Base-by-base conservation (phyloP, 2,113 vertebrate genomes). In the Tetrao urogallus region DNA sequence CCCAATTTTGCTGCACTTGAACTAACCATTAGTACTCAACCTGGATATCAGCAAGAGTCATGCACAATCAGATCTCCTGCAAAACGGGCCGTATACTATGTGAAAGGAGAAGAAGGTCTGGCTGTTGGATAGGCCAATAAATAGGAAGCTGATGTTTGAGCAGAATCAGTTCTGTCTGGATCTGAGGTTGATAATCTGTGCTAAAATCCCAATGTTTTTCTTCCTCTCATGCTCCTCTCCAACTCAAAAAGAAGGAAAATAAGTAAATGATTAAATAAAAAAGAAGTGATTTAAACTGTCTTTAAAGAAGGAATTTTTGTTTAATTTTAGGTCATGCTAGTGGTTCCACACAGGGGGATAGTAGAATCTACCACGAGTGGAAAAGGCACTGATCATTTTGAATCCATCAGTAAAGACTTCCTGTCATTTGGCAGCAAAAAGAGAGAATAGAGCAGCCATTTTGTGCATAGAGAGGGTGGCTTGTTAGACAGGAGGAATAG, bases 321-420 rank as follows among this genome's bases (percentile, higher is more conserved):
- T 52, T 65, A 54, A 75, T 78, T 94, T 79, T 82, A 71, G 69
- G 82, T 69, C 52, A 22, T 74, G 82, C 87, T 50, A 88, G 45
- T 36, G 52, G 52, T 11, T 91, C 75, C 52, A 34, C 8, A 1
- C 0, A 15, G 48, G 63, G 77, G 89, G 11, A 66, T 27, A 60
- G 57, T 67, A 52, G 87, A 58, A 34, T 47, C 64, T 67, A 63
- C 64, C 36, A 28, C 7, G 45, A 45, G 88, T 96, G 95, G 79
- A 92, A 94, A 96, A 96, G 94, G 67, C 78, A 89, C 83, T 34
- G 89, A 52, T 52, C 28, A 16, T 34, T 92, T 86, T 7, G 10
- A 94, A n/a, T 48, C 34, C n/a, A 60, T 36, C 38, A 25, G 75
- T 80, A 12, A 82, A 88, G 50, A n/a, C 52, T 93, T 91, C 91